Conservation (phyloP, 2,888 invertebrate species). For the Trachelus tabidus region DNA sequence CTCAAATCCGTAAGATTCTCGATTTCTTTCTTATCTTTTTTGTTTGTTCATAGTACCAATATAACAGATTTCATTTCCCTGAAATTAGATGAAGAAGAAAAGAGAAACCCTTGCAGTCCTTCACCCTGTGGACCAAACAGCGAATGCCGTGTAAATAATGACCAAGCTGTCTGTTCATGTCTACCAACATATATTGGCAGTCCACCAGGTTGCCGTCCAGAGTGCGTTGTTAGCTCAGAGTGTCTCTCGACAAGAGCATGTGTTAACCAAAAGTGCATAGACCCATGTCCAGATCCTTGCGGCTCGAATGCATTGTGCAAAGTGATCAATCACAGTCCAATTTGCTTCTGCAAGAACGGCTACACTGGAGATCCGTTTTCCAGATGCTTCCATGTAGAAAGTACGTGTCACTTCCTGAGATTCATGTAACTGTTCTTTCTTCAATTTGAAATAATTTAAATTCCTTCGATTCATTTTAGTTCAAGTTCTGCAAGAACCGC, state of each 20-base stretch:
- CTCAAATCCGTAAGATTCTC: slow-evolving; percentile 55
- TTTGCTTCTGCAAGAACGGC: slow-evolving; percentile 64
- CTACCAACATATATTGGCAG: slow-evolving; percentile 53
- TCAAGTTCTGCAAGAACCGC: slow-evolving; percentile 28
- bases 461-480: neutral
- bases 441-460: neutral
- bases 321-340: slow-evolving; percentile 62
- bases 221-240: slow-evolving; percentile 52
- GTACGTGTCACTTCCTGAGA: slow-evolving; percentile 6
- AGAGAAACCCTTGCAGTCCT: slow-evolving; percentile 71
- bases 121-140: slow-evolving; percentile 70
- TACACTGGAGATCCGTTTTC: slow-evolving; percentile 64
- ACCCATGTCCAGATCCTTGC: slow-evolving; percentile 58
- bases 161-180: slow-evolving; percentile 49
- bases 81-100: slow-evolving; percentile 16
- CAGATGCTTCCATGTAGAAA: slow-evolving; percentile 20
- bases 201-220: slow-evolving; percentile 52
- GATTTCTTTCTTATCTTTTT: slow-evolving; percentile 1
- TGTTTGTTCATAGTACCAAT: no score
- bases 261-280: slow-evolving; percentile 55
- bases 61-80: neutral
- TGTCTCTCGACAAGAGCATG: slow-evolving; percentile 60
- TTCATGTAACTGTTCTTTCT: neutral
- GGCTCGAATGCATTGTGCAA: slow-evolving; percentile 59
- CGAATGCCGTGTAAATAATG: slow-evolving; percentile 52